Base-by-base conservation (phyloP, 2,888 invertebrate genomes). In the Nymphalis c-album region DNA sequence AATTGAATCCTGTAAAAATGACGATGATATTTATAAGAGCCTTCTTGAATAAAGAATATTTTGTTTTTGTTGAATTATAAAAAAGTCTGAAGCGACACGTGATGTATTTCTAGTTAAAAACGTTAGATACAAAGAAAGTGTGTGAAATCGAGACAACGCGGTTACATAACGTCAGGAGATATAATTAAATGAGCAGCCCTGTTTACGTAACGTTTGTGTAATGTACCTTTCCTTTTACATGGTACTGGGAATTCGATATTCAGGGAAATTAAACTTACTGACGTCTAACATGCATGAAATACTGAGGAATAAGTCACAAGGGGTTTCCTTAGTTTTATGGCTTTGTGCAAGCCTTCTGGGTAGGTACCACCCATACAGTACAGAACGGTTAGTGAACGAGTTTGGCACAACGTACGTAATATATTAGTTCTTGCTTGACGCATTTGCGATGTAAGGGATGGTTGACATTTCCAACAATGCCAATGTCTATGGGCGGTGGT, bases 101-200 rank as follows among this genome's bases (percentile, higher is more conserved):
- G 18, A 40, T 40, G 5, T 10, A 22, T n/a, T 55, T 35, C 55
- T 60, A 48, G 47, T 60, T 40, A 40, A 57, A 17, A 40, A 31
- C 4, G 60, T 45, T 50, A 13, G 17, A 35, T 22, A 57, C 20
- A 67, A 74, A 73, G 73, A 74, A 74, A 73, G 73, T 68, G 60
- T 57, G 68, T 62, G 62, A 70, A 70, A 60, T 50, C 60, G 66
- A 71, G 71, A 73, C 70, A 71, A 69, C 69, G 70, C 58, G 18
- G 66, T 73, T 72, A 61, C 71, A 60, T 66, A 73, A 75, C 68
- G 20, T 53, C 48, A 40, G 64, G 70, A 67, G 71, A 63, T 65
- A 72, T 67, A 74, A 73, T 69, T 72, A 71, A 74, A 67, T 70
- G 63, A 64, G 62, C 31, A 40, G 66, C 66, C 63, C 66, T 35